Percentiles rank a stretch among this genome's conserved stretches.
These are phyloP conservation scores for Acanthopagrus latus DNA, from an alignment of 2,797 vertebrate species.

Conservation along the genomic window DNA sequence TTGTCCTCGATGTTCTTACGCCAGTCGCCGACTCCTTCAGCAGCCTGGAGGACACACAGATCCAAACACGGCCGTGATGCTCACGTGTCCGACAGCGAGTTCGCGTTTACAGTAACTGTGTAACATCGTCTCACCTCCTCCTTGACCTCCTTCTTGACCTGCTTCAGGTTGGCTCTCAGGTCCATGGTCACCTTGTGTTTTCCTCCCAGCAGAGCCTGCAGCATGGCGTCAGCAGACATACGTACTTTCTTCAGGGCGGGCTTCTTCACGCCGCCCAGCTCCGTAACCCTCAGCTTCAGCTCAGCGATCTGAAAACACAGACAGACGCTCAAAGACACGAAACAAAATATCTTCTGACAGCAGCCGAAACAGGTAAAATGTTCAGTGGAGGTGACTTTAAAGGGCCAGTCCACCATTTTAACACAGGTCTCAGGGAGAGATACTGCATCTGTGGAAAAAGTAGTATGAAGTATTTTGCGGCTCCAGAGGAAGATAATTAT, in stretches of 20 bases:
- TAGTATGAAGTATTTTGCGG: too few relatives aligned
- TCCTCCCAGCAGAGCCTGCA: slow-evolving; percentile 94
- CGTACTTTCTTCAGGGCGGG: slow-evolving; percentile 93
- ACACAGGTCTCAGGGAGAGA: too few relatives aligned
- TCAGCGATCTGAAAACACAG: slow-evolving; percentile 89
- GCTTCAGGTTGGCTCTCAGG: slow-evolving; percentile 96
- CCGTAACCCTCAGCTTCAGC: slow-evolving; percentile 93
- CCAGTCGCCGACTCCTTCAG: slow-evolving; percentile 94
- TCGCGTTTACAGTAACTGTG: too few relatives aligned
- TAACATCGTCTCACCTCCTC: slow-evolving; percentile 86
- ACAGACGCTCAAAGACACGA: background rate
- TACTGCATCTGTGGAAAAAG: too few relatives aligned
- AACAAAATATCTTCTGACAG: too few relatives aligned
- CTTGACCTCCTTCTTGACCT: slow-evolving; percentile 96
- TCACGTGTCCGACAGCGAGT: too few relatives aligned
- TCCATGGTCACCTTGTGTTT: slow-evolving; percentile 99
- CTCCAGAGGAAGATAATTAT: too few relatives aligned
- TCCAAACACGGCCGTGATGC: background rate
- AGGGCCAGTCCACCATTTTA: too few relatives aligned
- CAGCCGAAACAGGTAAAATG: background rate
- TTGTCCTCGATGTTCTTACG: slow-evolving; percentile 98
- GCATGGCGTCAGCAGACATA: slow-evolving; percentile 97
- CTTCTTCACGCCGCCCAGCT: slow-evolving; percentile 96
- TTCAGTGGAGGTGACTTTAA: too few relatives aligned
- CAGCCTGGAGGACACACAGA: slow-evolving; percentile 73